Base-by-base conservation (phyloP, 2,113 vertebrate species). In the Brachionichthys hirsutus region DNA sequence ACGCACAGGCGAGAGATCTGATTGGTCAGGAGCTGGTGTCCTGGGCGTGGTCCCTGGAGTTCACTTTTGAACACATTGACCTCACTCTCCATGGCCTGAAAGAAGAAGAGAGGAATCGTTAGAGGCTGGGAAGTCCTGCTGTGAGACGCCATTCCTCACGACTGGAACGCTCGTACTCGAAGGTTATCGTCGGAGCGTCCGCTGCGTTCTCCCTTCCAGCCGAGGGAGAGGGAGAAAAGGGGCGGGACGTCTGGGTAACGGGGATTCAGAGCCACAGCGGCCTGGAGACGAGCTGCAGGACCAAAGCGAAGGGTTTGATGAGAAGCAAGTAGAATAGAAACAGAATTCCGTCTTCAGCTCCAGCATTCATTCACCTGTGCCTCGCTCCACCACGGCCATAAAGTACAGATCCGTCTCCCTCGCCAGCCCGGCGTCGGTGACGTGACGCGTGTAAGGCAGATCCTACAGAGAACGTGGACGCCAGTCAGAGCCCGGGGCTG, bases 11-110 rank as follows among this genome's bases (percentile, higher is more conserved):
- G 93, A 67, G 94, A 92, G 24, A 99, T 84, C 87, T 99, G 97
- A 86, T 98, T 98, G 86, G 97, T 98, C 74, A 99, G 85, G n/a
- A 99, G 93, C 90, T 99, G 96, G 77, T 95, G 88, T 56, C 97
- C 92, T 0, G 95, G 97, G 14, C 89, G 89, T 14, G 94, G 94
- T 0, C 95, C 97, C 13, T 92, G 92, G 4, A 99, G 92, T 73
- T 99, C 97, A 45, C 87, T 90, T 82, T 93, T 94, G 82, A 93
- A 92, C 48, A 99, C 94, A 0, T 96, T 98, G 54, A 99, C 93
- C 67, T 99, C 97, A 0, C 94, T 94, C 84, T 99, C 97, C 89
- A 99, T 94, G 54, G 96, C 96, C 97, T 99, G 71, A 7, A 51
- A 4, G 20, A 9, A 44, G n/a, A 41, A 22, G 6, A 13, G 14